Conservation (phyloP, 2,113 vertebrate species). For the Pontoporia blainvillei region DNA sequence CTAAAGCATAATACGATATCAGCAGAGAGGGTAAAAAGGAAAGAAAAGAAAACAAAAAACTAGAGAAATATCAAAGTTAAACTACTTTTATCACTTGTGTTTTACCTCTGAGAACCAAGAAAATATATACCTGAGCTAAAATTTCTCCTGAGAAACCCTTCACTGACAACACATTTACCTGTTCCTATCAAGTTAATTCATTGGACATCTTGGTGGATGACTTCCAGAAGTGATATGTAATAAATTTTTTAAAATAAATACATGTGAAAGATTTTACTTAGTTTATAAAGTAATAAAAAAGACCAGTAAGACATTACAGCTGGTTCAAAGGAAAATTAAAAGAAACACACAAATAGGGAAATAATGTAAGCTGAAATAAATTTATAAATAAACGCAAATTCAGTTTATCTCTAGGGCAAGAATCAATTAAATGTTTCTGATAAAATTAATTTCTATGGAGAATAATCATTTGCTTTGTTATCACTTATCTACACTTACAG, state of each 20-base stretch:
- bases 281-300: not conserved
- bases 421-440: not conserved
- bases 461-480: not conserved
- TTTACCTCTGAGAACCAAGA: not conserved
- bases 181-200: not conserved
- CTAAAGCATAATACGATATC: not conserved
- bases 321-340: not conserved
- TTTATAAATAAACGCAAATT: not conserved
- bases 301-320: not conserved
- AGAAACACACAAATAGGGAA: not conserved
- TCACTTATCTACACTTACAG: not conserved
- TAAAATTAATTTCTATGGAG: not conserved
- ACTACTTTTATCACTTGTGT: not conserved
- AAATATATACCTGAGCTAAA: not conserved
- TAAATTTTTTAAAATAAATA: not conserved
- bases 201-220: not conserved
- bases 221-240: not conserved
- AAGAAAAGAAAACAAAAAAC: not conserved
- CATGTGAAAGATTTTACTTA: not conserved
- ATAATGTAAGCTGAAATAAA: not conserved
- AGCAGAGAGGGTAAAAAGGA: not conserved
- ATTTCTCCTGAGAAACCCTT: not conserved
- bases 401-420: not conserved
- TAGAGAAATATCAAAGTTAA: not conserved
- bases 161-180: not conserved